These are phyloP conservation scores for Dioctria linearis DNA, from an alignment of 2,888 invertebrate species.

Conservation along the genomic window DNA sequence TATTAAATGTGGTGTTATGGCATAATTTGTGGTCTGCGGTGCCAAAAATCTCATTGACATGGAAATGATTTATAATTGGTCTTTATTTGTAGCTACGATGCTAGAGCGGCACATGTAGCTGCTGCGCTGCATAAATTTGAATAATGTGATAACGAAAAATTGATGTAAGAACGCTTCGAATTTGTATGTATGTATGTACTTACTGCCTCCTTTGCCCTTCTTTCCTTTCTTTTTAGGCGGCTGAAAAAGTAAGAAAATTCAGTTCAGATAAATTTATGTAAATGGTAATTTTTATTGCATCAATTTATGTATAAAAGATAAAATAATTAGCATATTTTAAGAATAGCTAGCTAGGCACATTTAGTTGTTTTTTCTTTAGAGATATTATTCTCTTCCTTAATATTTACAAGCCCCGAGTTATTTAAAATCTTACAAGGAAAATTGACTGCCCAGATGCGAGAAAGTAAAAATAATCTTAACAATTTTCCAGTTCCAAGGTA, in stretches of 20 bases:
- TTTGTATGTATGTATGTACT: slow-evolving; percentile 51
- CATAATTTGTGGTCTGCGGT: slow-evolving; percentile 57
- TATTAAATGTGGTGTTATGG: slow-evolving; percentile 57
- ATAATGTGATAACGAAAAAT: slow-evolving; percentile 51
- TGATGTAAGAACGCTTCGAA: slow-evolving; percentile 15
- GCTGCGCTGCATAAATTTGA: slow-evolving; percentile 51
- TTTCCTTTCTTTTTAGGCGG: slow-evolving; percentile 70
- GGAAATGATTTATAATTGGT: slow-evolving; percentile 59
- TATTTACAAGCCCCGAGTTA: too few species aligned
- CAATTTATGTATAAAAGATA: slow-evolving; percentile 13
- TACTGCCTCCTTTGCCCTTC: slow-evolving; percentile 67
- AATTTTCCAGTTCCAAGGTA: too few species aligned
- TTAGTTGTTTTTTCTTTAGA: too few species aligned
- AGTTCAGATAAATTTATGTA: slow-evolving; percentile 43
- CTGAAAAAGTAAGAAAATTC: slow-evolving; percentile 61
- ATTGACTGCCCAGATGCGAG: too few species aligned
- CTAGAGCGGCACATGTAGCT: slow-evolving; percentile 28
- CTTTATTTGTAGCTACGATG: slow-evolving; percentile 51
- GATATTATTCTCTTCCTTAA: too few species aligned
- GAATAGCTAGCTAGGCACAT: too few species aligned
- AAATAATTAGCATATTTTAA: slow-evolving; percentile 10
- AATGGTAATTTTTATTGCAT: slow-evolving; percentile 15
- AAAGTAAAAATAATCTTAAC: too few species aligned
- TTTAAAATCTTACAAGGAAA: too few species aligned
- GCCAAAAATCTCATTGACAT: slow-evolving; percentile 57